Evolutionary conservation across 2,113 vertebrate genomes (phyloP), one percentile per base, ranked within the genome.

Genomic region (Hepsetus odoe): DNA sequence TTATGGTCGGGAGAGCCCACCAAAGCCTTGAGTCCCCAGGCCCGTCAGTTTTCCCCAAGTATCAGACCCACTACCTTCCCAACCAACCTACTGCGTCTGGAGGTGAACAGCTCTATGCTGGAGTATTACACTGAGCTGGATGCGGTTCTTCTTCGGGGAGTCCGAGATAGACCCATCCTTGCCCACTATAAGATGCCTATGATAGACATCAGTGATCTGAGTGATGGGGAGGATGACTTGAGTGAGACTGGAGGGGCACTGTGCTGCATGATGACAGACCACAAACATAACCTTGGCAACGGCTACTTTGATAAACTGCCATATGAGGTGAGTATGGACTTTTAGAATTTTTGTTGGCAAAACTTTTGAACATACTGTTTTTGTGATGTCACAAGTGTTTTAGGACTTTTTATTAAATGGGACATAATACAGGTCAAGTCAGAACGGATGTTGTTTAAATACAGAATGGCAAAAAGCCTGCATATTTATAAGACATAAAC

Each of bases 51-150:
- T 91, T 95, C 95, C 81, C 97, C 98, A 18, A 94, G 86, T 86
- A 96, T 99, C 89, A 97, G 95, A 76, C 97, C 95, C 83, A 96
- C 97, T 82, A 94, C 88, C 88, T 99, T 99, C 80, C 94, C 96
- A 73, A 98, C 97, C 79, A 98, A 98, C 88, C 89, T 99, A 79
- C 94, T 99, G 80, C 96, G 98, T 3, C 88, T 99, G 91, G 97
- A 99, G 93, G 90, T 97, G 84, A 99, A 98, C 91, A 96, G 96
- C 89, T 95, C 96, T 76, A 90, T 97, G 87, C 90, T 97, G 90
- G 96, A 97, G 80, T 99, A 99, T 88, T 99, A 98, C 91, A 97
- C 97, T 0, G 98, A 99, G 84, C 88, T 99, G 91, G 98, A 99
- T 76, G 98, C 97, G 5, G 96, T 99, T 2, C 92, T 98, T 76